Evolutionary conservation across 2,888 invertebrate species (phyloP).

Genomic region (Hirtodrosophila cameraria): DNA sequence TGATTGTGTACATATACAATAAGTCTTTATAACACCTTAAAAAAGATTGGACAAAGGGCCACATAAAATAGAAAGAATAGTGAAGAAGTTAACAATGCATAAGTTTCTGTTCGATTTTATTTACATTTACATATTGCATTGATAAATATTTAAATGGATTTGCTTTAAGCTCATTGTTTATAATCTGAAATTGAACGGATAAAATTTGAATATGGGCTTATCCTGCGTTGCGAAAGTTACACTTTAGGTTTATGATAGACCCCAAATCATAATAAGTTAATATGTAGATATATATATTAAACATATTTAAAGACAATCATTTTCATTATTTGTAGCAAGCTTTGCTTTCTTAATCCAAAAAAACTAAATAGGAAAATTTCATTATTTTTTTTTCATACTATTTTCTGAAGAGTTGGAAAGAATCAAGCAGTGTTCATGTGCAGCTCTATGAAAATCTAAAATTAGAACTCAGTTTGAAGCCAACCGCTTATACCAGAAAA

Average conservation of each 20-base stretch:
- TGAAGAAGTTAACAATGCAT: constrained; percentile 7
- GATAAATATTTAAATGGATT: constrained; percentile 5
- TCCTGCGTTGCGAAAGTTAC: neutral
- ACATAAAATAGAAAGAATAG: constrained; percentile 8
- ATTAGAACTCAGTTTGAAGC: too few relatives aligned
- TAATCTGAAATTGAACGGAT: constrained; percentile 3
- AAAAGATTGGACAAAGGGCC: constrained; percentile 4
- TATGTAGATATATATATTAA: too few relatives aligned
- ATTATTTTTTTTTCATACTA: too few relatives aligned
- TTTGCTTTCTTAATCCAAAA: too few relatives aligned
- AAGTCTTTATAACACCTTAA: neutral
- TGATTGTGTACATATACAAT: constrained; percentile 1
- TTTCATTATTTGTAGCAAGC: too few relatives aligned
- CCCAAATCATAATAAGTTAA: too few relatives aligned
- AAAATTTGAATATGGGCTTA: constrained; percentile 17
- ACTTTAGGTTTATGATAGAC: neutral
- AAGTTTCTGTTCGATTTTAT: neutral
- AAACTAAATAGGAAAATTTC: too few relatives aligned
- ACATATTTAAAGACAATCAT: too few relatives aligned
- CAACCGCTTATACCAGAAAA: too few relatives aligned
- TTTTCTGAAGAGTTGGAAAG: too few relatives aligned
- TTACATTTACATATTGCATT: constrained; percentile 20
- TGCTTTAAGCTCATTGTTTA: neutral
- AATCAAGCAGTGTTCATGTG: too few relatives aligned
- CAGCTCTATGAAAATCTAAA: too few relatives aligned